Evolutionary conservation across 2,888 invertebrate species (phyloP).

Genomic region (Coleophora deauratella): DNA sequence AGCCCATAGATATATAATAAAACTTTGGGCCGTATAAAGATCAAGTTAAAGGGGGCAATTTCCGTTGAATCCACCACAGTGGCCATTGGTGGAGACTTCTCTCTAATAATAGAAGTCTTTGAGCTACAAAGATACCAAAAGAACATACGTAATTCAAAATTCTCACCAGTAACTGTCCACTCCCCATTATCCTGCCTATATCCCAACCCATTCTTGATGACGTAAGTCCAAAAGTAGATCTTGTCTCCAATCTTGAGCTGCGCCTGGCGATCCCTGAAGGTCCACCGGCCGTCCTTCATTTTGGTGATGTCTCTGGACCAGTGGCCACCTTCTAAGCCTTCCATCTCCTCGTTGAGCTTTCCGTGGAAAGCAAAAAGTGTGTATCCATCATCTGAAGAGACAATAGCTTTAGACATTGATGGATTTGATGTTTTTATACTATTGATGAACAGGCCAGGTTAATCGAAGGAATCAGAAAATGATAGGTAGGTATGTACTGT

Average conservation of each 20-base stretch:
- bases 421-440: neutral
- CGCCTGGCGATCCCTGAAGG: slow-evolving; percentile 74
- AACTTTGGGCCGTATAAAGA: no score
- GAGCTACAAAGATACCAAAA: no score
- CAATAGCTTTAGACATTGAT: neutral
- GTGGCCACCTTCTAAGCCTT: slow-evolving; percentile 79
- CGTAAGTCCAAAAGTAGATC: slow-evolving; percentile 84
- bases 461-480: neutral
- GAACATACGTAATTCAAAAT: neutral
- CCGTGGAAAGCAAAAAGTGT: slow-evolving; percentile 66
- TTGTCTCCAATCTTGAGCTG: slow-evolving; percentile 78
- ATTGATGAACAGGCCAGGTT: neutral
- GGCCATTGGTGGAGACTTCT: no score
- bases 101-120: no score
- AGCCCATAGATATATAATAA: no score
- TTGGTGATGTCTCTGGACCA: slow-evolving; percentile 78
- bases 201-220: slow-evolving; percentile 79
- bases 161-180: slow-evolving; percentile 67
- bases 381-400: slow-evolving; percentile 74
- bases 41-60: no score
- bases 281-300: slow-evolving; percentile 78
- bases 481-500: no score
- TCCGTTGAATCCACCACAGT: no score
- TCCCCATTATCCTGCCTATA: slow-evolving; percentile 79
- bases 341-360: slow-evolving; percentile 82